Evolutionary conservation across 2,888 invertebrate genomes (phyloP).

Genomic region (Eupithecia vulgata): DNA sequence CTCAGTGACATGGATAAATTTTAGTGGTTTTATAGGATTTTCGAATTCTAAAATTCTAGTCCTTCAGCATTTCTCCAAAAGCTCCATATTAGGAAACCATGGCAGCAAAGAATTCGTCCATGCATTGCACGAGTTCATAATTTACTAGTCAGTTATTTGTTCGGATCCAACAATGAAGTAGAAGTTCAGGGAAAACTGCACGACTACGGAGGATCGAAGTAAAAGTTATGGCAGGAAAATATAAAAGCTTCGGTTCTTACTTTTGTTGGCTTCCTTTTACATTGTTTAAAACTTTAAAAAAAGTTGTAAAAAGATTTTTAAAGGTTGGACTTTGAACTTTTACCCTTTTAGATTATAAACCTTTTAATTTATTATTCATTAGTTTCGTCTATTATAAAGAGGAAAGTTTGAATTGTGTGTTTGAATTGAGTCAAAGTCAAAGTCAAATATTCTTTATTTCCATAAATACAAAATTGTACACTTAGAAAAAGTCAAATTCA

Average conservation of each 20-base stretch:
- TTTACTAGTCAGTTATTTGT: constrained; percentile 5
- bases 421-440: too few species aligned
- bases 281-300: constrained; percentile 1
- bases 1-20: too few species aligned
- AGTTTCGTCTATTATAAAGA: too few species aligned
- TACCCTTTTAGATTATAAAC: too few species aligned
- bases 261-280: background rate
- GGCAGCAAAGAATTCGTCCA: background rate
- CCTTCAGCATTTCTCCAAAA: background rate
- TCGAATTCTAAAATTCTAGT: background rate
- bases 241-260: background rate
- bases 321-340: background rate
- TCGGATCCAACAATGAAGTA: background rate
- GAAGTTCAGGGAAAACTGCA: background rate
- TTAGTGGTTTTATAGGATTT: background rate
- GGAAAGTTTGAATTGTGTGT: too few species aligned
- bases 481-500: too few species aligned
- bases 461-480: too few species aligned
- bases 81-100: background rate
- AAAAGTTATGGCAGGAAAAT: constrained; percentile 11
- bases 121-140: background rate
- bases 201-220: background rate
- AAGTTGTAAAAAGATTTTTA: constrained; percentile 2
- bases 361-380: too few species aligned
- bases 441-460: too few species aligned